Conservation (phyloP, 2,888 invertebrate genomes). For the Sesia apiformis region DNA sequence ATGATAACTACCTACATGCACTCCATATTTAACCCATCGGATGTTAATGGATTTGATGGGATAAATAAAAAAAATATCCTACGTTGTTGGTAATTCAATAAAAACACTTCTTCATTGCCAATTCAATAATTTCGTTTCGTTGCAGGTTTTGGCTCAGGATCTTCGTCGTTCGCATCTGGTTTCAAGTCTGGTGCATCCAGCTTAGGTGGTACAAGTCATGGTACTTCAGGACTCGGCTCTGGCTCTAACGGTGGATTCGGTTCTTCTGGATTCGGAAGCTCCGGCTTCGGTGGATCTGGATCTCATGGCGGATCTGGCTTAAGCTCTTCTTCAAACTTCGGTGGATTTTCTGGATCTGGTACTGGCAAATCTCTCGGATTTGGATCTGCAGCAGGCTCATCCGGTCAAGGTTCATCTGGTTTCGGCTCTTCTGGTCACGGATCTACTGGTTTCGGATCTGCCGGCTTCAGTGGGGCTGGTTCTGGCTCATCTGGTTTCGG, state of each 20-base stretch:
- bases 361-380: constrained; percentile 2
- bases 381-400: background rate
- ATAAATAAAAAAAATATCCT: too few species aligned
- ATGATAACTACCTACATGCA: too few species aligned
- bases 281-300: constrained; percentile 1
- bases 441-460: background rate
- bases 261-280: constrained; percentile 1
- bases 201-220: too few species aligned
- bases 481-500: background rate
- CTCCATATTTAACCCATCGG: too few species aligned
- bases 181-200: too few species aligned
- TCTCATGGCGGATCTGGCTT: background rate
- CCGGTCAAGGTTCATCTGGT: background rate
- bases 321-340: background rate
- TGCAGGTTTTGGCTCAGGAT: too few species aligned
- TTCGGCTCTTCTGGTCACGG: background rate
- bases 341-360: constrained; percentile 5
- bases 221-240: background rate
- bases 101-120: too few species aligned
- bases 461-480: background rate
- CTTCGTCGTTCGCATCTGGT: too few species aligned
- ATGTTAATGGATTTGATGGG: too few species aligned
- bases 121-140: too few species aligned
- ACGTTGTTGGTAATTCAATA: too few species aligned
- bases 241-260: background rate